Evolutionary conservation across 2,113 vertebrate species (phyloP).

Genomic region (Anhinga rufa): DNA sequence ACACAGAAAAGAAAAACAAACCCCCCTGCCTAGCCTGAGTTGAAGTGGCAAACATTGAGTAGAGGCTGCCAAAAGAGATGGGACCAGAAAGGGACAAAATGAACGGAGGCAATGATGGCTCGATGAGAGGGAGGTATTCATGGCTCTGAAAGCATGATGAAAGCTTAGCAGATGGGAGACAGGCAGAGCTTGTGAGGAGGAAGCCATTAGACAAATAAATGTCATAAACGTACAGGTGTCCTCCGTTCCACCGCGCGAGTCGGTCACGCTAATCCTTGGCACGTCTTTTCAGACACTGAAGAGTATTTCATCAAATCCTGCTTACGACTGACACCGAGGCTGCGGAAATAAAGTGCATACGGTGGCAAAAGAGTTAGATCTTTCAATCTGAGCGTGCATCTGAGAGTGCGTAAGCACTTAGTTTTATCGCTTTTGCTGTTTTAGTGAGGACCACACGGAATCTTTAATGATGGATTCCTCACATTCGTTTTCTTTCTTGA

Average conservation of each 20-base stretch:
- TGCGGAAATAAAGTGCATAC: not conserved
- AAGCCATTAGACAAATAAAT: not conserved
- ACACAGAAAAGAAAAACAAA: not conserved
- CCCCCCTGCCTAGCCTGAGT: too few species aligned
- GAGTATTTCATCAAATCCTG: not conserved
- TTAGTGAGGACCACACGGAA: not conserved
- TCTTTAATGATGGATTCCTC: not conserved
- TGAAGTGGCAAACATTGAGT: not conserved
- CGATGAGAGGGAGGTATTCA: not conserved
- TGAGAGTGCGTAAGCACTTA: not conserved
- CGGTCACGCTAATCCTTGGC: not conserved
- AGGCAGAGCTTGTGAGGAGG: not conserved
- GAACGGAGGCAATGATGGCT: not conserved
- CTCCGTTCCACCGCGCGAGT: not conserved
- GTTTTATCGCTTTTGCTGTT: accelerated
- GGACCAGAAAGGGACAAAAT: not conserved
- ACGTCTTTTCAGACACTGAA: not conserved
- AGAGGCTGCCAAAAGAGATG: not conserved
- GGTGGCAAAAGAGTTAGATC: not conserved
- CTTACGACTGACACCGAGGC: not conserved
- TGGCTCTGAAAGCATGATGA: not conserved
- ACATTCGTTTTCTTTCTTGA: not conserved
- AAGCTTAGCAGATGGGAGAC: not conserved
- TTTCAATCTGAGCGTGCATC: not conserved
- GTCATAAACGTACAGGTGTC: not conserved